Evolutionary conservation across 2,888 invertebrate genomes (phyloP).

Genomic region (Cecidostiba fungosa): DNA sequence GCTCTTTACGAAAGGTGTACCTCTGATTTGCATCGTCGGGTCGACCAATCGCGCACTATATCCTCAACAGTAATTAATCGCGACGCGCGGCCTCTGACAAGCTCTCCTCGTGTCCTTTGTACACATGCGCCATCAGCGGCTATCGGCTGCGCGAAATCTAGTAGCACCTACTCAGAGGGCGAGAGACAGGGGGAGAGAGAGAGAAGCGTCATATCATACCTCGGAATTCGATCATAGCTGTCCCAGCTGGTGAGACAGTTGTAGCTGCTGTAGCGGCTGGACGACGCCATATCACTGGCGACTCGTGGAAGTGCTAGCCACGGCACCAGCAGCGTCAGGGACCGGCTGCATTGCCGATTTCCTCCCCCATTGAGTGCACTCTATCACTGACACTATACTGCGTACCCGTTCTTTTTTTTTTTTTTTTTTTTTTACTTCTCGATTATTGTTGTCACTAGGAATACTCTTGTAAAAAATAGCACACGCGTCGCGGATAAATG

Average conservation of each 20-base stretch:
- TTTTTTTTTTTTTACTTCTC: background rate
- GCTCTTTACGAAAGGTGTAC: background rate
- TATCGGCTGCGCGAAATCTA: background rate
- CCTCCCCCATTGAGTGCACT: background rate
- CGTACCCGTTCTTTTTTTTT: background rate
- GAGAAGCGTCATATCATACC: constrained; percentile 81
- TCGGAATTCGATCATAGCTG: constrained; percentile 94
- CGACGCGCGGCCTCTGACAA: background rate
- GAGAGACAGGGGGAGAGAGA: background rate
- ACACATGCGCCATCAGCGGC: background rate
- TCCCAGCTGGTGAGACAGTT: constrained; percentile 95
- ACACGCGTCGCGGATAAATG: constrained; percentile 21
- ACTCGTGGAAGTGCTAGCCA: background rate
- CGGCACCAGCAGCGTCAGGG: constrained; percentile 48
- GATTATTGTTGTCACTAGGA: background rate
- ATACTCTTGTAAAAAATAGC: constrained; percentile 50
- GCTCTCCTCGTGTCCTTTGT: background rate
- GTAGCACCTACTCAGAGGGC: background rate
- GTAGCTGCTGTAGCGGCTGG: constrained; percentile 93
- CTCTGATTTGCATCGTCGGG: constrained; percentile 4
- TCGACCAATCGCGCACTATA: background rate
- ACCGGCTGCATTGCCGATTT: constrained; percentile 27
- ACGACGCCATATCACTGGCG: constrained; percentile 82
- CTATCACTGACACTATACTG: background rate
- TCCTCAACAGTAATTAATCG: constrained; percentile 36